These are phyloP conservation scores for Thereva nobilitata DNA, from an alignment of 2,888 invertebrate genomes.

Conservation along the genomic window DNA sequence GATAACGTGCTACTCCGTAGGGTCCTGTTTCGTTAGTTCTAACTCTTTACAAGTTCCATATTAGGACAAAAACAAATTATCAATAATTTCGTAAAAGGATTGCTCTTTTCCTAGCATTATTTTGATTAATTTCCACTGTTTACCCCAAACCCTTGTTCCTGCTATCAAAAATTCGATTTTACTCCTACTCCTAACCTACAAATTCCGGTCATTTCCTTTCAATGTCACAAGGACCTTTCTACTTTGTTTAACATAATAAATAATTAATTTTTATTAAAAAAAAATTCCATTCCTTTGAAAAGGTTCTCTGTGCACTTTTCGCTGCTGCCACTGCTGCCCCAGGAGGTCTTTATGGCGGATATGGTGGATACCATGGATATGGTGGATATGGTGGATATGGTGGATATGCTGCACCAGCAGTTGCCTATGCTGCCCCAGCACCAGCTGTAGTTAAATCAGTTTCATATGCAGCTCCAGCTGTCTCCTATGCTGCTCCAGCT, in stretches of 20 bases:
- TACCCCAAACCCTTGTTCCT: no score
- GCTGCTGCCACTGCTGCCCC: slow-evolving; percentile 38
- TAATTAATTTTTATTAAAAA: not conserved
- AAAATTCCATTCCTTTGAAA: not conserved
- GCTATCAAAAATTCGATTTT: no score
- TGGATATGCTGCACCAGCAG: not conserved
- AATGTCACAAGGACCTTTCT: not conserved
- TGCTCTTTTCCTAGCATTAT: no score
- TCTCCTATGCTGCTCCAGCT: slow-evolving; percentile 10
- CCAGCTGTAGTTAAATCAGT: slow-evolving; percentile 2
- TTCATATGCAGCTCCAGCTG: slow-evolving; percentile 37
- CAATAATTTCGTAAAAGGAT: no score
- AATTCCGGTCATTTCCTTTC: no score
- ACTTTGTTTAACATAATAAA: not conserved
- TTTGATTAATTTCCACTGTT: no score
- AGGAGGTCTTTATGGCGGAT: slow-evolving; percentile 22
- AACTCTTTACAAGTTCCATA: no score
- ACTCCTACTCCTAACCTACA: no score
- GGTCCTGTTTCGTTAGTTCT: no score
- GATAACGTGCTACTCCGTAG: no score
- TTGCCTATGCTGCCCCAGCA: slow-evolving; percentile 16
- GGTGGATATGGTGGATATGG: slow-evolving; percentile 23
- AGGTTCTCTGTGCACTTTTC: slow-evolving; percentile 28
- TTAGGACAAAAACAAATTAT: no score
- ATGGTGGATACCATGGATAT: slow-evolving; percentile 14